Conservation (phyloP, 2,113 vertebrate genomes). For the rabbit (Oryctolagus cuniculus) region mOryCun1.1 NC_091433.1:129808001-129808500, state of each 20-base stretch:
- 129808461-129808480: not conserved
- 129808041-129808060: not conserved
- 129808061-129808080: not conserved
- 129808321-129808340: slow-evolving; percentile 23
- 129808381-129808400: not conserved
- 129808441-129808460: not conserved
- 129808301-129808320: not conserved
- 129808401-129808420: not conserved
- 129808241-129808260: not conserved
- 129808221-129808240: not conserved
- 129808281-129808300: slow-evolving; percentile 2
- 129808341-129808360: not conserved
- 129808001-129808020: not conserved
- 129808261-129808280: not conserved
- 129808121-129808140: not conserved
- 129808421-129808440: slow-evolving; percentile 16
- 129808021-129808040: not conserved
- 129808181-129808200: not conserved
- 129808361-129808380: not conserved
- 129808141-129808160: not conserved
- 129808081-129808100: not conserved
- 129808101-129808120: not conserved
- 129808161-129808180: not conserved
- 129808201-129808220: not conserved
- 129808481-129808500: slow-evolving; percentile 6